phyloP scores from a whole-genome alignment of 2,888 invertebrate genomes.

The Stomorhina lunata region DNA sequence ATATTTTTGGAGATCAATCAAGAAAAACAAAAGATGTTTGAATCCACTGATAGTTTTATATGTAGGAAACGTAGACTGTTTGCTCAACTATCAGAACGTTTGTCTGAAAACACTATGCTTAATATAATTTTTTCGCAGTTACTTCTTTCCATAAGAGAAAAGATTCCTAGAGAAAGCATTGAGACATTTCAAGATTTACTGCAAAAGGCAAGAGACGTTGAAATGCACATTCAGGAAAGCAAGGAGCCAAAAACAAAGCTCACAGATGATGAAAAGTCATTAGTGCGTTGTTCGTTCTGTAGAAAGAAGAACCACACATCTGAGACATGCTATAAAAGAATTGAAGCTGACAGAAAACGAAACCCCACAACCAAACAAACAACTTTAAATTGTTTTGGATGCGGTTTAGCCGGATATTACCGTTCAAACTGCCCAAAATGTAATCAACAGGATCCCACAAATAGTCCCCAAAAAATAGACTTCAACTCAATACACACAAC shows the following conservation, averaged over 20 bases:
- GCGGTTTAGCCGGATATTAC: no score
- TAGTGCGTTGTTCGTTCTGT: background rate
- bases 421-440: no score
- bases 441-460: background rate
- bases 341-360: no score
- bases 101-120: background rate
- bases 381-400: no score
- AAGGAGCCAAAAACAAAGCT: background rate
- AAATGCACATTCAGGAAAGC: background rate
- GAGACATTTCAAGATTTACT: background rate
- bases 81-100: slow-evolving; percentile 1
- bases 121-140: background rate
- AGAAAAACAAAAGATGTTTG: slow-evolving; percentile 11
- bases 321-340: slow-evolving; percentile 2
- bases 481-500: no score
- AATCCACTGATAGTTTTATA: slow-evolving; percentile 16
- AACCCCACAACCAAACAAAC: background rate
- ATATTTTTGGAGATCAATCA: slow-evolving; percentile 10
- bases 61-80: no score
- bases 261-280: background rate
- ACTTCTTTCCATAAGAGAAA: slow-evolving; percentile 8
- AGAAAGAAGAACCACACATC: background rate
- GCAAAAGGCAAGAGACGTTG: background rate
- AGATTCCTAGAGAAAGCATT: background rate
- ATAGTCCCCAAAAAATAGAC: background rate